These are phyloP conservation scores for Lymantria dispar DNA, from an alignment of 2,888 invertebrate species.

Conservation along the genomic window DNA sequence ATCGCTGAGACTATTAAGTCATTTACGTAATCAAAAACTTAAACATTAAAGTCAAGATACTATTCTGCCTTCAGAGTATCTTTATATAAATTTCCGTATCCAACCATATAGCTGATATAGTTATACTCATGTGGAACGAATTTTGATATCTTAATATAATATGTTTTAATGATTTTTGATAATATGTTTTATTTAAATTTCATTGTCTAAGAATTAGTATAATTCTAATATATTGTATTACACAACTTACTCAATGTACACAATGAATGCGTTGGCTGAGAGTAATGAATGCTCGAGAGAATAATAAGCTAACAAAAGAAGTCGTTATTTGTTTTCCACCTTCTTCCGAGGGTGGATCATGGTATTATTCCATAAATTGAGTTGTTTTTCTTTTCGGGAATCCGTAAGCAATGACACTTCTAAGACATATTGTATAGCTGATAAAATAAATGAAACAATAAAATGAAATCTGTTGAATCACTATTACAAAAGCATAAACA, in stretches of 20 bases:
- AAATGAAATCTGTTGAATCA: no score
- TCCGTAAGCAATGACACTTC: constrained; percentile 16
- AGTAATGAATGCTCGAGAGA: constrained; percentile 75
- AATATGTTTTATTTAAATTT: not conserved
- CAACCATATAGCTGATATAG: no score
- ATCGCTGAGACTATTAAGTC: no score
- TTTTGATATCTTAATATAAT: no score
- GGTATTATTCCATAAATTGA: constrained; percentile 67
- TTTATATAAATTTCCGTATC: no score
- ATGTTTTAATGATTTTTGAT: no score
- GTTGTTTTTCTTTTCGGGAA: constrained; percentile 39
- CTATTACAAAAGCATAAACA: no score
- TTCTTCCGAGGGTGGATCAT: constrained; percentile 66
- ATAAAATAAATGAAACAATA: no score
- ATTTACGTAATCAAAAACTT: no score
- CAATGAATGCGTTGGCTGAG: constrained; percentile 41
- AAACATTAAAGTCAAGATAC: no score
- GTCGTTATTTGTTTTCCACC: constrained; percentile 75
- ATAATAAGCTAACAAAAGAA: constrained; percentile 81
- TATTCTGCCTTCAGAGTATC: no score
- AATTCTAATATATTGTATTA: constrained; percentile 26
- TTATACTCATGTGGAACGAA: no score
- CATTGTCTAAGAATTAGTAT: constrained; percentile 10
- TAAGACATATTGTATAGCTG: not conserved
- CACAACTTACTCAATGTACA: constrained; percentile 28